A percentile compares a stretch with the other conserved stretches of the same genome.
Evolutionary conservation across 2,113 vertebrate species (phyloP).

Genomic region (Regulus satrapa): DNA sequence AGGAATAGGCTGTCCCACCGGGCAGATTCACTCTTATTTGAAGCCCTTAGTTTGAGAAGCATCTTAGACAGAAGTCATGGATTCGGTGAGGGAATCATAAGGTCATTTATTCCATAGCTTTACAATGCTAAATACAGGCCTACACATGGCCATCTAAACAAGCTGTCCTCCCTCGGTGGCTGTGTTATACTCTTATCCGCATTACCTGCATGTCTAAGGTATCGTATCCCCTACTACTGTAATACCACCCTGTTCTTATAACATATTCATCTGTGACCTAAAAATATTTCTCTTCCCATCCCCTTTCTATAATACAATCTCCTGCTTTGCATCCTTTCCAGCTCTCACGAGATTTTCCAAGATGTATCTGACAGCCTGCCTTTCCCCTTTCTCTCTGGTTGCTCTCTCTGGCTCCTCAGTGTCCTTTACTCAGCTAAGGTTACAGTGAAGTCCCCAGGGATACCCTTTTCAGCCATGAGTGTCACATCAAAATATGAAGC

Average conservation of each 20-base stretch:
- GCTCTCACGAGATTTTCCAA: background rate
- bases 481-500: background rate
- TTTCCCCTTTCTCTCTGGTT: background rate
- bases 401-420: background rate
- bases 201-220: background rate
- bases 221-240: background rate
- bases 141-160: background rate
- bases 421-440: background rate
- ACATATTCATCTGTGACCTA: background rate
- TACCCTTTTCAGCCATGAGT: background rate
- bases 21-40: background rate
- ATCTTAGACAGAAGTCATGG: background rate
- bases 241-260: background rate
- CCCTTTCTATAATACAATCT: background rate
- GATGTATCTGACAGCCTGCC: background rate
- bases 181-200: background rate
- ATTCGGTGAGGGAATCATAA: background rate
- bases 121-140: background rate
- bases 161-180: rapidly evolving
- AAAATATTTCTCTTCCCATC: background rate
- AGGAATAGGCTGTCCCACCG: background rate
- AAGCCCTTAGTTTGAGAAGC: background rate
- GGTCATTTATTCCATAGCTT: background rate
- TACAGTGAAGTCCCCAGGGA: background rate
- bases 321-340: background rate